These are phyloP conservation scores for Planiliza haematocheilus DNA, from an alignment of 2,113 vertebrate genomes.

Conservation along the genomic window DNA sequence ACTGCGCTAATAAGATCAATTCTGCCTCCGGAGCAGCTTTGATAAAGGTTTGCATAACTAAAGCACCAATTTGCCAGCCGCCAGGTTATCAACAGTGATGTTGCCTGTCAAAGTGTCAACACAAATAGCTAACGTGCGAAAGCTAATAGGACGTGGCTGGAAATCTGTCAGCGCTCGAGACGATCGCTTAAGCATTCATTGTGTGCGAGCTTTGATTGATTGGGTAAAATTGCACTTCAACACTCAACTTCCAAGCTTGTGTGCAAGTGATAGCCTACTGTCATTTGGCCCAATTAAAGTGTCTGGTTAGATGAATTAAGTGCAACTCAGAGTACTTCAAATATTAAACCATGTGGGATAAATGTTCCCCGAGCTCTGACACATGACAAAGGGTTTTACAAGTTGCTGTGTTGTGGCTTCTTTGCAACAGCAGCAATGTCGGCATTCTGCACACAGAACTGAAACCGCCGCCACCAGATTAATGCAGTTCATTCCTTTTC, in stretches of 20 bases:
- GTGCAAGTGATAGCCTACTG: constrained; percentile 49
- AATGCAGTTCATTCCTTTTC: neutral
- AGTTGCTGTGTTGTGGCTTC: neutral
- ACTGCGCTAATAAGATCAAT: constrained; percentile 45
- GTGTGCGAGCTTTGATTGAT: constrained; percentile 43
- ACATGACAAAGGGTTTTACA: neutral
- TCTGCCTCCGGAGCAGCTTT: constrained; percentile 38
- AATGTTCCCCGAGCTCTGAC: constrained; percentile 11
- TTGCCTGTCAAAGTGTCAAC: constrained; percentile 52
- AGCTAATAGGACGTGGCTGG: constrained; percentile 40
- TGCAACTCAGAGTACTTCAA: constrained; percentile 32
- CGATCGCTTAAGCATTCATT: constrained; percentile 34
- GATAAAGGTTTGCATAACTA: constrained; percentile 43
- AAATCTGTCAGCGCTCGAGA: constrained; percentile 29
- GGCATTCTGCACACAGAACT: constrained; percentile 10
- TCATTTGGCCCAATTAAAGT: constrained; percentile 56
- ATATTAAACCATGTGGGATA: constrained; percentile 36
- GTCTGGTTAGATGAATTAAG: constrained; percentile 44
- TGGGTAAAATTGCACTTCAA: constrained; percentile 48
- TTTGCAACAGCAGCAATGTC: neutral
- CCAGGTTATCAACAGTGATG: constrained; percentile 43
- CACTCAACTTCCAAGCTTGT: constrained; percentile 37
- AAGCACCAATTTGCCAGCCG: constrained; percentile 52
- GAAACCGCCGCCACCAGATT: neutral
- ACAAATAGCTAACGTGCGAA: constrained; percentile 51